Conservation (phyloP, 2,113 vertebrate genomes). For the Copsychus sechellarum region DNA sequence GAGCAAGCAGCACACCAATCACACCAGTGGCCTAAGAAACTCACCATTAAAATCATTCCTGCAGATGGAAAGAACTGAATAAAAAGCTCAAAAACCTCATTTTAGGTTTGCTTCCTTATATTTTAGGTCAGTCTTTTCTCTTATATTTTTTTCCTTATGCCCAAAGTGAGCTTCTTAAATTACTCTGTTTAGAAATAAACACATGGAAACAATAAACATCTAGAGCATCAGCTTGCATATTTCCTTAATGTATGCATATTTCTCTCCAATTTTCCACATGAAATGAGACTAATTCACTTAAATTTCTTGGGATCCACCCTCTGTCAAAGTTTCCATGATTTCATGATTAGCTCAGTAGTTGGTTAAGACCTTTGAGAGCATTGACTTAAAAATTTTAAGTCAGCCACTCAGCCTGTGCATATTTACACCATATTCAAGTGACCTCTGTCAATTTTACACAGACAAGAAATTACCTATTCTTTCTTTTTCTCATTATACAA, state of each 20-base stretch:
- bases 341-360: constrained; percentile 34
- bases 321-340: constrained; percentile 52
- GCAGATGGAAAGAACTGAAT: background rate
- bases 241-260: constrained; percentile 72
- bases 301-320: constrained; percentile 57
- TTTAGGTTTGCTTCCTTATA: background rate
- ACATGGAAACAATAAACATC: constrained; percentile 71
- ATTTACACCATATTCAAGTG: background rate
- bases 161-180: constrained; percentile 45
- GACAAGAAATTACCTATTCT: background rate
- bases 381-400: background rate
- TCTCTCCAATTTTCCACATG: constrained; percentile 68
- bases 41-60: background rate
- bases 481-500: background rate
- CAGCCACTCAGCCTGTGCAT: background rate
- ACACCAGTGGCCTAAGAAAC: background rate
- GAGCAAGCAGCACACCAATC: background rate
- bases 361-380: constrained; percentile 28
- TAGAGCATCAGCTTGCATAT: constrained; percentile 58
- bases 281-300: constrained; percentile 66
- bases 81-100: background rate
- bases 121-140: background rate
- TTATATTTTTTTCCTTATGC: constrained; percentile 50
- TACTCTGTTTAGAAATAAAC: constrained; percentile 70
- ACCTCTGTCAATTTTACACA: background rate